These are phyloP conservation scores for Amphiprion ocellaris DNA, from an alignment of 2,113 vertebrate genomes.

Conservation along the genomic window DNA sequence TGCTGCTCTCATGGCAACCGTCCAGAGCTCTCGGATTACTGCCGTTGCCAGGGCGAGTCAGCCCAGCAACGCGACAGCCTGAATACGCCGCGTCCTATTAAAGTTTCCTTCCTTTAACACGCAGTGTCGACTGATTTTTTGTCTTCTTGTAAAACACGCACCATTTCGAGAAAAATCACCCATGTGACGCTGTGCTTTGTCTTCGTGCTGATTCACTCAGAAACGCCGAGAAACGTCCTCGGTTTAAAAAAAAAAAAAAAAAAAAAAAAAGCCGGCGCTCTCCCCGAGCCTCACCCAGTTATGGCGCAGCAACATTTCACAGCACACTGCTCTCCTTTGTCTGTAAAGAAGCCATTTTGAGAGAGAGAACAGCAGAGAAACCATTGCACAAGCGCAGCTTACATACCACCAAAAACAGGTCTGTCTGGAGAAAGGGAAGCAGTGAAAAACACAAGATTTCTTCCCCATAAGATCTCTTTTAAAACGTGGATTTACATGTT, in stretches of 20 bases:
- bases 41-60: conserved; percentile 59
- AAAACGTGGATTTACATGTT: conserved; percentile 80
- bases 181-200: not conserved
- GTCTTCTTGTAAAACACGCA: conserved; percentile 3
- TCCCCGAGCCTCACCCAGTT: conserved; percentile 80
- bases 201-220: conserved; percentile 2
- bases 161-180: conserved; percentile 5
- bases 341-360: conserved; percentile 87
- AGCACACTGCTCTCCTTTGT: conserved; percentile 81
- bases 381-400: conserved; percentile 73
- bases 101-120: conserved; percentile 32
- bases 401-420: conserved; percentile 48
- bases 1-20: conserved; percentile 74
- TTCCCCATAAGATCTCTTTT: conserved; percentile 59
- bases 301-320: conserved; percentile 83
- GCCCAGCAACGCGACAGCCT: conserved; percentile 33
- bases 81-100: conserved; percentile 16
- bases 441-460: conserved; percentile 74
- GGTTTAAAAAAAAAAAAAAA: not conserved
- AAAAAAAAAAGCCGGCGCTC: not conserved
- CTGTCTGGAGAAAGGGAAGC: conserved; percentile 72
- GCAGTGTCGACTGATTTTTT: conserved; percentile 22
- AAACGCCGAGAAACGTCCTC: conserved; percentile 37
- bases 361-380: conserved; percentile 79
- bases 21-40: conserved; percentile 73